These are phyloP conservation scores for Dromius quadrimaculatus DNA, from an alignment of 2,888 invertebrate species.

Conservation along the genomic window DNA sequence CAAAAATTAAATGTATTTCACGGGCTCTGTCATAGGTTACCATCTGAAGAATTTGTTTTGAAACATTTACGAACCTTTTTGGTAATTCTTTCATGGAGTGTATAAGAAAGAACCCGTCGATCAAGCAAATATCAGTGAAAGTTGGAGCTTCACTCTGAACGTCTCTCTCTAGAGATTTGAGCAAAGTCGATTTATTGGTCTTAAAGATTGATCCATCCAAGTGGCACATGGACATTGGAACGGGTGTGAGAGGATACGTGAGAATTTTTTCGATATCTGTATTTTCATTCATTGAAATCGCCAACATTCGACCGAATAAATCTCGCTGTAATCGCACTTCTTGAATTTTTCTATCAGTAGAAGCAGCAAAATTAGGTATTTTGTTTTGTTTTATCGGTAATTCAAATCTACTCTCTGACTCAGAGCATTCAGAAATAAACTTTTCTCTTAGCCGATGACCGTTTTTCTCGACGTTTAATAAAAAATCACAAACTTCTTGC, in stretches of 20 bases:
- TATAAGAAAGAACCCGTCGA: constrained; percentile 53
- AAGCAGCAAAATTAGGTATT: not conserved
- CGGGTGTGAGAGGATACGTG: constrained; percentile 54
- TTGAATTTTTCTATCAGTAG: constrained; percentile 42
- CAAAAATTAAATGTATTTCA: constrained; percentile 54
- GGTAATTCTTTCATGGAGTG: constrained; percentile 50
- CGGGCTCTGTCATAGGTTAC: constrained; percentile 18
- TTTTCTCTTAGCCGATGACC: not conserved
- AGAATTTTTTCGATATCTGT: constrained; percentile 56
- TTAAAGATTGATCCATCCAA: constrained; percentile 51
- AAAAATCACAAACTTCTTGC: not conserved
- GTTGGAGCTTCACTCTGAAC: not conserved
- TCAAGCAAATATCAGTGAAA: not conserved
- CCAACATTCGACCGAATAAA: constrained; percentile 55
- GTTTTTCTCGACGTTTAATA: not conserved
- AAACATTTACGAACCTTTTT: constrained; percentile 55
- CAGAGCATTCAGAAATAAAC: constrained; percentile 56
- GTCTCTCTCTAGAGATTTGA: constrained; percentile 54
- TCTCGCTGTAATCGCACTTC: constrained; percentile 56
- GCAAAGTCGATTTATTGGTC: constrained; percentile 58
- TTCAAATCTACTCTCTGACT: constrained; percentile 54
- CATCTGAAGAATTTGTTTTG: constrained; percentile 53
- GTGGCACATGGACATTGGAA: constrained; percentile 55
- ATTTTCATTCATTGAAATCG: constrained; percentile 53
- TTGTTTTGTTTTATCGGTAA: constrained; percentile 54